Conservation (phyloP, 2,797 vertebrate genomes). For the Cephalopachus bancanus region DNA sequence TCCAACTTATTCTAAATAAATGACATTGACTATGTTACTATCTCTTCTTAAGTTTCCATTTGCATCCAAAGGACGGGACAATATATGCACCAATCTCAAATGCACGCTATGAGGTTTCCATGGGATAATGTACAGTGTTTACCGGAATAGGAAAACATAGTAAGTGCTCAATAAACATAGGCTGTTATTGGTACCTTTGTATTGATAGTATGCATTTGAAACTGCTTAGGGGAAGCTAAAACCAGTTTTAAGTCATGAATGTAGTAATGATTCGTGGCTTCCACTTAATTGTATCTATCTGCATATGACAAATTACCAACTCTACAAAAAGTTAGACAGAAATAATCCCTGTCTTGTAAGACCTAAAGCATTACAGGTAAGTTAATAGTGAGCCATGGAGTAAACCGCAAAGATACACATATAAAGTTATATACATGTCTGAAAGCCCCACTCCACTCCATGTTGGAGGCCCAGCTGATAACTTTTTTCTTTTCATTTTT, state of each 20-base stretch:
- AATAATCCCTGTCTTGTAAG: background rate
- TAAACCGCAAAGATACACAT: background rate
- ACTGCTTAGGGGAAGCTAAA: background rate
- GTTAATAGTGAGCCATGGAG: background rate
- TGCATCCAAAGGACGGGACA: background rate
- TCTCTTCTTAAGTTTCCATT: background rate
- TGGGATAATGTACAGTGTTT: background rate
- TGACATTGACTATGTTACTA: background rate
- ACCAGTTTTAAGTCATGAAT: background rate
- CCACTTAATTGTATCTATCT: background rate
- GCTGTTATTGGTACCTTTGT: background rate
- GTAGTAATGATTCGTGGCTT: background rate
- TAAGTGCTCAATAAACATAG: background rate
- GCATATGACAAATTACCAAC: background rate
- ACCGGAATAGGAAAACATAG: background rate
- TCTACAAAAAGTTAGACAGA: background rate
- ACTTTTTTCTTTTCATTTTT: background rate
- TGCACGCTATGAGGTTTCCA: background rate
- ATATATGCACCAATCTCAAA: background rate
- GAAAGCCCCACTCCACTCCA: background rate
- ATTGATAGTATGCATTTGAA: background rate
- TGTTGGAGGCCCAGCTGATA: accelerated
- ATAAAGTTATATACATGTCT: background rate
- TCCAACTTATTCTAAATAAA: background rate
- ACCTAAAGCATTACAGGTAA: background rate